Conservation (phyloP, 2,888 invertebrate genomes). For the Nasonovia ribisnigri region DNA sequence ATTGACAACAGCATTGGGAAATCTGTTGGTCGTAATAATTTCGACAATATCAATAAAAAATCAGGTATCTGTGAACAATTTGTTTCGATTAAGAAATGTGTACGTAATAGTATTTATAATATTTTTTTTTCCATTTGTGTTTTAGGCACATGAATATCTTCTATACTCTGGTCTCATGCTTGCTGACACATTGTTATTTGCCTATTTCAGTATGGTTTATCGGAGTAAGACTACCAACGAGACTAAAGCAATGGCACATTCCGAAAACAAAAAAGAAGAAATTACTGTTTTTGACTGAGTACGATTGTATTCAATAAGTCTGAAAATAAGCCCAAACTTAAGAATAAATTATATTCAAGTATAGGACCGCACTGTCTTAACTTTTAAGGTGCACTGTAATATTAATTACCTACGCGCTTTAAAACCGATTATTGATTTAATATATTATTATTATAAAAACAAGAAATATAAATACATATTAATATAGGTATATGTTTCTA, state of each 20-base stretch:
- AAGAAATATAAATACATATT: too few relatives aligned
- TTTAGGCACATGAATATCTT: conserved; percentile 87
- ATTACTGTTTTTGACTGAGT: neutral
- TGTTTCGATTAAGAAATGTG: neutral
- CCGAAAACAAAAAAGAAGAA: neutral
- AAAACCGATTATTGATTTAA: neutral
- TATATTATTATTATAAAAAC: too few relatives aligned
- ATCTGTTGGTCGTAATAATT: conserved; percentile 90
- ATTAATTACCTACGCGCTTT: neutral
- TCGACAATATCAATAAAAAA: conserved; percentile 84
- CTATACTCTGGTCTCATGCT: conserved; percentile 89
- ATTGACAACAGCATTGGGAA: conserved; percentile 92
- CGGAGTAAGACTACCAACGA: conserved; percentile 78
- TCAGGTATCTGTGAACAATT: conserved; percentile 73
- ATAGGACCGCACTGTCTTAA: neutral
- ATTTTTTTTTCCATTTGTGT: neutral
- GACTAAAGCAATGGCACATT: accelerated
- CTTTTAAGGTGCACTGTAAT: neutral
- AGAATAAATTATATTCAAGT: neutral
- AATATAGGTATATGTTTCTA: too few relatives aligned
- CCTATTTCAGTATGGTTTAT: conserved; percentile 77
- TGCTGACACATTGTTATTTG: conserved; percentile 83
- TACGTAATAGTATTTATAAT: neutral
- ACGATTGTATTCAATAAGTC: neutral
- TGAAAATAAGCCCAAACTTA: neutral